Conservation (phyloP, 1,140 invertebrate genomes). For the Argopecten irradians region DNA sequence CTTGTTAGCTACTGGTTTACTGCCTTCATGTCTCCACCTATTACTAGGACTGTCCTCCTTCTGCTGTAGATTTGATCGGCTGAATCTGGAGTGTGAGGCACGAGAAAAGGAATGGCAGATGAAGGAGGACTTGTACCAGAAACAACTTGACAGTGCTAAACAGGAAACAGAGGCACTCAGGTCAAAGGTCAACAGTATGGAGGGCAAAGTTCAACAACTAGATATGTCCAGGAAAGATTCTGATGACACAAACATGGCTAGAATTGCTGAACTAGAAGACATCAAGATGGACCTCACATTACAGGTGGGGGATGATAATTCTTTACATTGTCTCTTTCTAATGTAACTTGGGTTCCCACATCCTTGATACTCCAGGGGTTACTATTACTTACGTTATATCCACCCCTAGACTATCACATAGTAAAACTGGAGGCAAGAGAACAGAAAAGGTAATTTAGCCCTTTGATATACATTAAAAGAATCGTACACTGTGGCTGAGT, state of each 20-base stretch:
- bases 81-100: constrained; percentile 57
- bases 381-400: too few relatives aligned
- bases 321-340: background rate
- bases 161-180: constrained; percentile 38
- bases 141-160: constrained; percentile 36
- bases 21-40: too few relatives aligned
- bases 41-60: too few relatives aligned
- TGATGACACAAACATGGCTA: constrained; percentile 8
- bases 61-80: constrained; percentile 48
- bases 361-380: too few relatives aligned
- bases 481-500: too few relatives aligned
- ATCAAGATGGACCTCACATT: constrained; percentile 66
- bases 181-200: constrained; percentile 25
- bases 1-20: too few relatives aligned
- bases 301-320: constrained; percentile 75
- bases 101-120: constrained; percentile 77
- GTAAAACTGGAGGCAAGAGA: too few relatives aligned
- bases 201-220: constrained; percentile 36
- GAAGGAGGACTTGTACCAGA: constrained; percentile 67
- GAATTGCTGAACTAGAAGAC: constrained; percentile 55
- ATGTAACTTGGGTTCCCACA: background rate
- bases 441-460: background rate
- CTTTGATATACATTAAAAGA: background rate
- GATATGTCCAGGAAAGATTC: constrained; percentile 36
- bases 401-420: too few relatives aligned